A percentile compares a stretch with the other conserved stretches of the same genome.
phyloP scores from a whole-genome alignment of 2,113 vertebrate genomes.

The Tricholaema leucomelas region DNA sequence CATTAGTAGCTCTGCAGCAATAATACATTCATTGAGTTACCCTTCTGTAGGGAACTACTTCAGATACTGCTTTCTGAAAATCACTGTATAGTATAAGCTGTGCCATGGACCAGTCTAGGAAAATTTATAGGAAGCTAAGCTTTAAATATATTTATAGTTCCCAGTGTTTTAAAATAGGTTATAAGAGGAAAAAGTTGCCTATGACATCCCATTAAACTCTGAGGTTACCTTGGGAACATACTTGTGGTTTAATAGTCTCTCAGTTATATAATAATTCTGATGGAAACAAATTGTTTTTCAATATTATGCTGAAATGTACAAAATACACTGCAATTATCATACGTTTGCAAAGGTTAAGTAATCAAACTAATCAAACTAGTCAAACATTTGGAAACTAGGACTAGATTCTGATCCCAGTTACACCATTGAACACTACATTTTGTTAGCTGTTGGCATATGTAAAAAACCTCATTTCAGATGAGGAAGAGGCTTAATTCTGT shows the following conservation, averaged over 20 bases:
- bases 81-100: neutral
- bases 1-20: neutral
- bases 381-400: neutral
- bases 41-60: neutral
- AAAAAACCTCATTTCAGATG: neutral
- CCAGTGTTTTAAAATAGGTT: neutral
- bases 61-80: neutral
- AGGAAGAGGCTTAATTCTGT: neutral
- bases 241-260: neutral
- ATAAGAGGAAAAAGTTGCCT: neutral
- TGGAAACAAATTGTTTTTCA: neutral
- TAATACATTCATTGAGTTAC: neutral
- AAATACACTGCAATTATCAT: neutral
- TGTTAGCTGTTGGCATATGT: neutral
- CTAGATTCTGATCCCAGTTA: neutral
- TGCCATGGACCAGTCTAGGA: neutral
- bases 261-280: neutral
- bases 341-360: neutral
- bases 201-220: neutral
- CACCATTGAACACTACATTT: neutral
- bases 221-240: neutral
- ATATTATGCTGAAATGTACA: neutral
- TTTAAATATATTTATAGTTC: neutral
- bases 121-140: neutral
- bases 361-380: neutral